A percentile compares a stretch with the other conserved stretches of the same genome.
Evolutionary conservation across 2,113 vertebrate genomes (phyloP).

Genomic region (Oryctolagus cuniculus): DNA sequence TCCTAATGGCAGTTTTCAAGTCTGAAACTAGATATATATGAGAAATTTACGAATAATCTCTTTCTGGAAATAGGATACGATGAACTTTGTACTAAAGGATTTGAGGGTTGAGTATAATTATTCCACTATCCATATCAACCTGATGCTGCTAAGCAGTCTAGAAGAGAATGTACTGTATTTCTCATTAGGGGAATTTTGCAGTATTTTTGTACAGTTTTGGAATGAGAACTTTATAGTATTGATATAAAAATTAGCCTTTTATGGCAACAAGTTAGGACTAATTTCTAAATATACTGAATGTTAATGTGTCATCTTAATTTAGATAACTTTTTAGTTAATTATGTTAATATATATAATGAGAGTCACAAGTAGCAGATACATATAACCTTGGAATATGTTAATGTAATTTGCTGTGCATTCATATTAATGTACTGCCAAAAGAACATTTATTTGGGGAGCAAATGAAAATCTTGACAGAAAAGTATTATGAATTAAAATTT

Average conservation of each 20-base stretch:
- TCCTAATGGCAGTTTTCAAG: neutral
- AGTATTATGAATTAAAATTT: constrained; percentile 34
- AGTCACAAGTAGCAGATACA: neutral
- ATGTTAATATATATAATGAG: neutral
- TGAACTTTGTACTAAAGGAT: neutral
- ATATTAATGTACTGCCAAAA: constrained; percentile 25
- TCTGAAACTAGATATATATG: constrained; percentile 1
- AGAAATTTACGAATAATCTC: constrained; percentile 39
- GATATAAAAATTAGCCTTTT: constrained; percentile 37
- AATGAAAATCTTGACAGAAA: constrained; percentile 44
- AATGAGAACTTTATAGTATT: neutral
- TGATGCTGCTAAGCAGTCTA: neutral
- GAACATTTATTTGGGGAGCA: neutral
- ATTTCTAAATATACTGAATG: constrained; percentile 27
- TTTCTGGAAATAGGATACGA: neutral
- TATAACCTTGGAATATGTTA: neutral
- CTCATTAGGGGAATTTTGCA: neutral
- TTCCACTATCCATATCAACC: neutral
- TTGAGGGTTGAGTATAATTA: neutral
- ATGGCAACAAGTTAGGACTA: neutral
- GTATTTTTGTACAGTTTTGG: constrained; percentile 4
- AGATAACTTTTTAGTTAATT: constrained; percentile 21
- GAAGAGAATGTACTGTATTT: neutral
- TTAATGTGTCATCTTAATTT: constrained; percentile 27
- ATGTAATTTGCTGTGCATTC: neutral